Evolutionary conservation across 2,113 vertebrate genomes (phyloP).

Genomic region (Columba livia): DNA sequence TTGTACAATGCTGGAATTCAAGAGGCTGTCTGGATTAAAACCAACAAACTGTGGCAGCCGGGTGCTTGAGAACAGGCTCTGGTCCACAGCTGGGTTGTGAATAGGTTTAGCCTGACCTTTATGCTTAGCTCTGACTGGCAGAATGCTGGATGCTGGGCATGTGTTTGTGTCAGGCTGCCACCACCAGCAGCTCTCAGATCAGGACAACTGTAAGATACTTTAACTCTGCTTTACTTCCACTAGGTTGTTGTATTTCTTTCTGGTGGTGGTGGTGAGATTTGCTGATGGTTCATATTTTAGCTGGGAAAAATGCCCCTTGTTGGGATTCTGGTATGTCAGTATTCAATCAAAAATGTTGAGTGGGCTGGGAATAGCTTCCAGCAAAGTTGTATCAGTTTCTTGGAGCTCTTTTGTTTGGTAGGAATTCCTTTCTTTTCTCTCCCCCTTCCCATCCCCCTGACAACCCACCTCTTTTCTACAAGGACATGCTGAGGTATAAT

Average conservation of each 20-base stretch:
- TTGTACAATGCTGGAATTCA: neutral
- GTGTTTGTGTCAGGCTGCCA: neutral
- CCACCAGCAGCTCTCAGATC: neutral
- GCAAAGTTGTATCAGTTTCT: constrained; percentile 42
- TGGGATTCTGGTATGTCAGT: constrained; percentile 60
- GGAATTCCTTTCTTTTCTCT: constrained; percentile 40
- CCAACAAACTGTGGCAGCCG: neutral
- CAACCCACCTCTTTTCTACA: constrained; percentile 47
- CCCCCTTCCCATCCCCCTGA: neutral
- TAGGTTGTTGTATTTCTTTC: constrained; percentile 72
- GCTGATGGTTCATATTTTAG: constrained; percentile 79
- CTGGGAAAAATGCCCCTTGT: constrained; percentile 63
- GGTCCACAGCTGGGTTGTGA: neutral
- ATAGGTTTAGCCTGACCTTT: accelerated
- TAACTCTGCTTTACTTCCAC: constrained; percentile 25
- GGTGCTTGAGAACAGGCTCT: neutral
- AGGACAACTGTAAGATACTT: neutral
- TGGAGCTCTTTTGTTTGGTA: constrained; percentile 45
- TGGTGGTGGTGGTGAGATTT: constrained; percentile 71
- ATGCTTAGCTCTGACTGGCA: neutral
- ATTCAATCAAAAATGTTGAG: constrained; percentile 58
- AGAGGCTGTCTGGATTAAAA: neutral
- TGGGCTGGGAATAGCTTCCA: constrained; percentile 57
- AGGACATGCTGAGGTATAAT: constrained; percentile 38
- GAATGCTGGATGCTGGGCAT: neutral